phyloP scores from a whole-genome alignment of 2,797 vertebrate genomes.

The Apogon talboti region DNA sequence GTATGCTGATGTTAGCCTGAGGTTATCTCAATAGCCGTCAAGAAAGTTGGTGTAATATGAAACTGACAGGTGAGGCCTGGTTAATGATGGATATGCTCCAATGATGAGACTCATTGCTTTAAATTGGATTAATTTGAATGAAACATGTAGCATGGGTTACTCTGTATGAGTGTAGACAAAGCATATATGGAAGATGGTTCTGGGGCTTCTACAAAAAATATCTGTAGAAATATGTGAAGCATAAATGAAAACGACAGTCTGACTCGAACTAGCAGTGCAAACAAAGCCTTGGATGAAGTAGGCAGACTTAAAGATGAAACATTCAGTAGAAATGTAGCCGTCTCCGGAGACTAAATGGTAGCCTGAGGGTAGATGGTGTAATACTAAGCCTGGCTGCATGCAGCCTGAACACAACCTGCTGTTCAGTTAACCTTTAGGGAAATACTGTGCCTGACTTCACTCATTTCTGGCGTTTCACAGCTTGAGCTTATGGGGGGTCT shows the following conservation, averaged over 20 bases:
- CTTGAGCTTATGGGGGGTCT: conserved; percentile 54
- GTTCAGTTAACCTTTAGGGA: conserved; percentile 77
- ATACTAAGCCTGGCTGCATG: conserved; percentile 70
- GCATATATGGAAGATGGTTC: no score
- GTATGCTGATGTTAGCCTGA: conserved; percentile 63
- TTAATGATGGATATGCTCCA: conserved; percentile 46
- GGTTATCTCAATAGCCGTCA: conserved; percentile 68
- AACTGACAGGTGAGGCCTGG: conserved; percentile 49
- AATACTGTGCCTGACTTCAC: conserved; percentile 64
- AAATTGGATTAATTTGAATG: conserved; percentile 35
- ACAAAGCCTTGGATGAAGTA: conserved; percentile 68
- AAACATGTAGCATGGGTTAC: conserved; percentile 22
- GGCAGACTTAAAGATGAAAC: conserved; percentile 69
- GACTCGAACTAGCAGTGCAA: conserved; percentile 53
- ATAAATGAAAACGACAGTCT: conserved; percentile 58
- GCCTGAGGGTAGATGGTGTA: conserved; percentile 76
- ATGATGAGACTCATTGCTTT: conserved; percentile 27
- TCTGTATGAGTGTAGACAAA: neutral
- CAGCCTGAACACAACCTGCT: conserved; percentile 72
- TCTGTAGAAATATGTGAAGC: conserved; percentile 35
- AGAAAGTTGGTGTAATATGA: conserved; percentile 35
- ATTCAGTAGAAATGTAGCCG: conserved; percentile 46
- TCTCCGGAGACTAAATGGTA: conserved; percentile 64
- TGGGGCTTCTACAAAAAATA: conserved; percentile 50
- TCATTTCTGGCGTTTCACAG: conserved; percentile 65